These are phyloP conservation scores for Melipona bicolor DNA, from an alignment of 2,888 invertebrate genomes.

Conservation along the genomic window DNA sequence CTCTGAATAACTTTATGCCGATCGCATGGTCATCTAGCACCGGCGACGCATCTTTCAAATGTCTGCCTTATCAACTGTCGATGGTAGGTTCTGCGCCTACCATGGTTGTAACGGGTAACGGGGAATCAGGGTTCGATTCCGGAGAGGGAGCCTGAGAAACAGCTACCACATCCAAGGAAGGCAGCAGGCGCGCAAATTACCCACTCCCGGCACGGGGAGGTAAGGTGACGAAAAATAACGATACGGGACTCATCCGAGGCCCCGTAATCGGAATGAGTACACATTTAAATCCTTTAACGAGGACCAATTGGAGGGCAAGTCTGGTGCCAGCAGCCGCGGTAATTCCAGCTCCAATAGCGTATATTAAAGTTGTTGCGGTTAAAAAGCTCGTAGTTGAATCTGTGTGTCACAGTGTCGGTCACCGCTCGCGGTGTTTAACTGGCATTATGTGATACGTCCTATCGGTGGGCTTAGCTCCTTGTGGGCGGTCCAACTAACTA, in stretches of 20 bases:
- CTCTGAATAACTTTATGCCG: too few species aligned
- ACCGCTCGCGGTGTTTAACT: too few species aligned
- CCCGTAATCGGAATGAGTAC: constrained; percentile 87
- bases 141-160: too few species aligned
- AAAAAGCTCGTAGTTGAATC: constrained; percentile 86
- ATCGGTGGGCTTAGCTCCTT: constrained; percentile 2
- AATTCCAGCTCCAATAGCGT: constrained; percentile 87
- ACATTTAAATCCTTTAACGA: constrained; percentile 86
- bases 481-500: neutral
- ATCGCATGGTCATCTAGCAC: too few species aligned
- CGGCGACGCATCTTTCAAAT: too few species aligned
- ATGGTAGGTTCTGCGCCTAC: too few species aligned
- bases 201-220: constrained; percentile 87
- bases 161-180: constrained; percentile 87
- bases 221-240: constrained; percentile 86
- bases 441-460: constrained; percentile 6
- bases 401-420: too few species aligned
- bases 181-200: constrained; percentile 88
- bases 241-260: constrained; percentile 85
- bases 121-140: too few species aligned
- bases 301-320: too few species aligned
- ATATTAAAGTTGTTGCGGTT: constrained; percentile 90
- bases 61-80: too few species aligned
- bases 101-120: too few species aligned
- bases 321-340: constrained; percentile 90